Percentiles rank a stretch among this genome's conserved stretches.
Conservation (phyloP, 2,888 invertebrate species). For the Hypomecis punctinalis region DNA sequence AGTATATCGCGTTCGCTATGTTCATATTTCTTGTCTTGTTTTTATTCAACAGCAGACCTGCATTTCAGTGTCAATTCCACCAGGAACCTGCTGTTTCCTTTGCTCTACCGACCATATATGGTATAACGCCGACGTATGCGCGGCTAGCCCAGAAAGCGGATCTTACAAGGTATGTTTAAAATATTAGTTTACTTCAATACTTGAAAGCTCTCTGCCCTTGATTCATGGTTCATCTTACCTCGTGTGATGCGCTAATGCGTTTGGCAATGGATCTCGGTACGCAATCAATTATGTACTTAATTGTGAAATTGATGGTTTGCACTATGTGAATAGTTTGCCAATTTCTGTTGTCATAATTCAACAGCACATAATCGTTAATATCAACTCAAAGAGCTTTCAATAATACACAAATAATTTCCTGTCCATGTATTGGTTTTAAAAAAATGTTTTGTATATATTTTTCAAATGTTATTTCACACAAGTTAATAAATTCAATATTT, state of each 20-base stretch:
- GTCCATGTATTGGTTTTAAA: background rate
- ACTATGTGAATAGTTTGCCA: constrained; percentile 8
- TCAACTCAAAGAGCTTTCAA: too few species aligned
- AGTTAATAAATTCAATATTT: too few species aligned
- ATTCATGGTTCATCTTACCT: constrained; percentile 48
- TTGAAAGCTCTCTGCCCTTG: constrained; percentile 70
- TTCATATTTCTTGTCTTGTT: constrained; percentile 76
- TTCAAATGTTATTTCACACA: too few species aligned
- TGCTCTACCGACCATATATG: constrained; percentile 90
- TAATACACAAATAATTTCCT: too few species aligned
- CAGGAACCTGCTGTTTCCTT: constrained; percentile 63
- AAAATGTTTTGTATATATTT: too few species aligned
- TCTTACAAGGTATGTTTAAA: constrained; percentile 88
- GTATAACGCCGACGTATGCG: constrained; percentile 96
- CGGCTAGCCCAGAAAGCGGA: constrained; percentile 97
- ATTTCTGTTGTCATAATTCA: background rate
- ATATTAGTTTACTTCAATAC: constrained; percentile 49
- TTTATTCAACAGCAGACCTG: constrained; percentile 75
- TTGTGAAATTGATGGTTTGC: constrained; percentile 41
- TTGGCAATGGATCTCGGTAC: constrained; percentile 50
- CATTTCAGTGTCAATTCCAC: constrained; percentile 76
- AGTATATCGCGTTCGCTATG: constrained; percentile 78
- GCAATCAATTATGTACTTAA: constrained; percentile 33
- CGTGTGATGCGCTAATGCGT: constrained; percentile 47
- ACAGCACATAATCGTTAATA: background rate